Evolutionary conservation across 2,888 invertebrate species (phyloP).

Genomic region (Aricia artaxerxes): DNA sequence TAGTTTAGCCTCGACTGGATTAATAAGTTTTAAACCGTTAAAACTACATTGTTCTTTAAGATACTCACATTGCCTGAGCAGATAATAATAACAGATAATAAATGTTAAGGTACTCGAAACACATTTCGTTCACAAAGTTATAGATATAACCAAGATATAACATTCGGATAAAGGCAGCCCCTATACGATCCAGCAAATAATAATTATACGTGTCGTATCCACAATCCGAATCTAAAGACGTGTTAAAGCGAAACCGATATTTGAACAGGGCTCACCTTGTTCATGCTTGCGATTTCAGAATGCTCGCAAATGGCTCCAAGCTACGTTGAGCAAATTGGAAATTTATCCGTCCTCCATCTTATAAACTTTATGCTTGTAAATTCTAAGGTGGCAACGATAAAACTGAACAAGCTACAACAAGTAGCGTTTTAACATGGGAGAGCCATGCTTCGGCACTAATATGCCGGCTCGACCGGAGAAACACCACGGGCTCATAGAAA

Average conservation of each 20-base stretch:
- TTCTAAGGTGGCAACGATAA: neutral
- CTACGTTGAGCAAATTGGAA: constrained; percentile 1
- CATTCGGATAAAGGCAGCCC: neutral
- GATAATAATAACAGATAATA: neutral
- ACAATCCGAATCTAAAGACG: neutral
- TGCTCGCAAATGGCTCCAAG: neutral
- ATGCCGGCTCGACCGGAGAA: too few relatives aligned
- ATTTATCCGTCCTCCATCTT: neutral
- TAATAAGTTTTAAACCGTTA: too few relatives aligned
- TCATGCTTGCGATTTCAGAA: neutral
- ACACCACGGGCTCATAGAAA: too few relatives aligned
- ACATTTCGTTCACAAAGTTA: neutral
- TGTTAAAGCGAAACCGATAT: neutral
- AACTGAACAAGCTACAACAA: neutral
- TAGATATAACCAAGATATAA: neutral
- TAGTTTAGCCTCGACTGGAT: too few relatives aligned
- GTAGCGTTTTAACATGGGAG: too few relatives aligned
- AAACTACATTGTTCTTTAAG: too few relatives aligned
- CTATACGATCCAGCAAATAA: neutral
- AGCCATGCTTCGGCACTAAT: too few relatives aligned
- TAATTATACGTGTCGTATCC: neutral
- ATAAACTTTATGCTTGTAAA: neutral
- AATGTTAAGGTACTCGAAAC: neutral
- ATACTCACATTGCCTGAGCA: too few relatives aligned
- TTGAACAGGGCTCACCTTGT: neutral